These are phyloP conservation scores for Parnassius glacialis DNA, from an alignment of 2,888 invertebrate species.

Conservation along the genomic window DNA sequence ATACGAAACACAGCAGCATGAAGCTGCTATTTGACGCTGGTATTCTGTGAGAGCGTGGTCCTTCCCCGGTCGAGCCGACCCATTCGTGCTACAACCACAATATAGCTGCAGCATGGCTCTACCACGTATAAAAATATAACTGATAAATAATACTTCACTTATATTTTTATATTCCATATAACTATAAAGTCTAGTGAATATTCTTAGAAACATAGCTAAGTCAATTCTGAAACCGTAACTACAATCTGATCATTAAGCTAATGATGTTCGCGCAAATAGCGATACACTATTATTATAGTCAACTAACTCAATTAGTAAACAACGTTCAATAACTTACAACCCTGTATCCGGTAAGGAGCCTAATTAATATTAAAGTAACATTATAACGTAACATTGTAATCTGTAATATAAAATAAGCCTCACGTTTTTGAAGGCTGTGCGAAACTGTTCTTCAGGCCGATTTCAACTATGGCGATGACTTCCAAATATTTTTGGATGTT, in stretches of 20 bases:
- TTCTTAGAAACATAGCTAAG: constrained; percentile 35
- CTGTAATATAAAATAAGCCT: constrained; percentile 8
- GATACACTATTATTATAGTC: constrained; percentile 55
- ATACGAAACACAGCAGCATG: no score
- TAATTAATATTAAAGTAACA: constrained; percentile 15
- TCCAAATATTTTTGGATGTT: no score
- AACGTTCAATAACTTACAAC: constrained; percentile 27
- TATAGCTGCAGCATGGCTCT: no score
- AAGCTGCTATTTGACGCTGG: no score
- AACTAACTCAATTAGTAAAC: constrained; percentile 57
- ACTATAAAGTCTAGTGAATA: background rate
- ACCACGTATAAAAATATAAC: no score
- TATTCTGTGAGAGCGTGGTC: no score
- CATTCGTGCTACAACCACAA: no score
- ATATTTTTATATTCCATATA: no score
- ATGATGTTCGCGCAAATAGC: constrained; percentile 58
- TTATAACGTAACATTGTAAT: constrained; percentile 10
- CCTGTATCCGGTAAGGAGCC: constrained; percentile 16
- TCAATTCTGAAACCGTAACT: constrained; percentile 31
- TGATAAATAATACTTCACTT: no score
- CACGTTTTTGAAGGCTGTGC: background rate
- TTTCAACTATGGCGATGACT: no score
- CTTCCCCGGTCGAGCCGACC: no score
- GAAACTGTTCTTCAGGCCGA: no score
- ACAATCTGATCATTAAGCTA: constrained; percentile 48